Conservation (phyloP, 2,113 vertebrate genomes). For the Mohoua ochrocephala region DNA sequence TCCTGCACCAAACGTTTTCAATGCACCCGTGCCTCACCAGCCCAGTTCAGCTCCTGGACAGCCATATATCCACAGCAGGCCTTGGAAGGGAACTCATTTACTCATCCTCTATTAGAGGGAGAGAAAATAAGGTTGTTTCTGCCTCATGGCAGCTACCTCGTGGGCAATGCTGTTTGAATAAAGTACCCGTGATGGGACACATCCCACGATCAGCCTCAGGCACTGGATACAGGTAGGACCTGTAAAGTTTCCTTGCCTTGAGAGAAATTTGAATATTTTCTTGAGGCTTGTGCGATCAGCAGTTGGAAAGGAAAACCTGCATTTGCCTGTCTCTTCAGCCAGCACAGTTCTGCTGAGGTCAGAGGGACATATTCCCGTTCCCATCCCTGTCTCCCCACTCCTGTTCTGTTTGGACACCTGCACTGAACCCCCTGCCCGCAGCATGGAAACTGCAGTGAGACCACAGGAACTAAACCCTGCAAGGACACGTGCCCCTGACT, state of each 20-base stretch:
- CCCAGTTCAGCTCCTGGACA: background rate
- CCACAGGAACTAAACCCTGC: background rate
- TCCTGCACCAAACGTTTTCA: background rate
- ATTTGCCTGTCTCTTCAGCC: background rate
- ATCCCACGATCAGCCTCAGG: background rate
- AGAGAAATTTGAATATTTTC: background rate
- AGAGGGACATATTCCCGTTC: background rate
- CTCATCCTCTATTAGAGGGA: background rate
- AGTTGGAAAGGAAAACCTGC: background rate
- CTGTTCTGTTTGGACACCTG: background rate
- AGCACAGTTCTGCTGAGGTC: background rate
- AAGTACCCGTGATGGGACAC: background rate
- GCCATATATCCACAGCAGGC: fast-evolving
- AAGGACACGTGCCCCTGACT: slow-evolving; percentile 23
- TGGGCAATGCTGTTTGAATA: background rate
- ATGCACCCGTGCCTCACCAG: background rate
- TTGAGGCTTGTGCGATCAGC: background rate
- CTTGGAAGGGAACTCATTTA: background rate
- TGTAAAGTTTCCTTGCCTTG: background rate
- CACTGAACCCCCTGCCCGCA: background rate
- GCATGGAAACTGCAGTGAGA: background rate
- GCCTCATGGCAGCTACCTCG: background rate
- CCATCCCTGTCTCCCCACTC: background rate
- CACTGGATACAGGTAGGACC: background rate
- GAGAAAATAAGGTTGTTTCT: background rate